Evolutionary conservation across 2,888 invertebrate species (phyloP), one percentile per base, ranked within the genome.

Genomic region (Pseudococcus longispinus): DNA sequence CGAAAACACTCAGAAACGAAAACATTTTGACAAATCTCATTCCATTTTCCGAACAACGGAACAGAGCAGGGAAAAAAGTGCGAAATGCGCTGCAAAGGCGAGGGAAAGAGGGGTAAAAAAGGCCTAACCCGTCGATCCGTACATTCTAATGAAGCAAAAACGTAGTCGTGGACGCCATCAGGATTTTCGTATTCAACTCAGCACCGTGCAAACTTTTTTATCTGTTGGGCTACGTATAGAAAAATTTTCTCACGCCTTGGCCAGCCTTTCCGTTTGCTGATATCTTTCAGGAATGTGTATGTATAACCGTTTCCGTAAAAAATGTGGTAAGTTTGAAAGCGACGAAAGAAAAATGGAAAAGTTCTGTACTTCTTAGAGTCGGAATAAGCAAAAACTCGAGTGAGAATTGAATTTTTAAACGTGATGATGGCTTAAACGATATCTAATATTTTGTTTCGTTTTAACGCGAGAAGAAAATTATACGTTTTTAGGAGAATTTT

Each of bases 1-100:
- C 29, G 84, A 86, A 86, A 77, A 80, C 77, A 44, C 80, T 74
- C 77, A 44, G 80, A 80, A 86, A 86, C 86, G 86, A 86, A 86
- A 86, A 86, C 86, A 86, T 86, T 86, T 86, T 86, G 86, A 86
- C 86, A 86, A 86, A 86, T 86, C 86, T 86, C 77, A 80, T 86
- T 86, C 77, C 86, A 86, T 86, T 86, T 86, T 80, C 55, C 60
- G 23, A 46, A 65, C 55, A 37, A 60, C 46, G 42, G 29, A 70
- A 70, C 29, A 42, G 65, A 8, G 51, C n/a, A 29, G 29, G 20
- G 37, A 84, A 84, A 65, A 23, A 84, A 84, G 55, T 80, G 77
- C 42, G 77, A 80, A 80, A 80, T 20, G 42, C 42, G 42, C 55
- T n/a, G 84, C 65, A 32, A 65, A 84, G 37, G 42, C 65, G 9